Evolutionary conservation across 2,888 invertebrate genomes (phyloP).

Genomic region (Xestia xanthographa): DNA sequence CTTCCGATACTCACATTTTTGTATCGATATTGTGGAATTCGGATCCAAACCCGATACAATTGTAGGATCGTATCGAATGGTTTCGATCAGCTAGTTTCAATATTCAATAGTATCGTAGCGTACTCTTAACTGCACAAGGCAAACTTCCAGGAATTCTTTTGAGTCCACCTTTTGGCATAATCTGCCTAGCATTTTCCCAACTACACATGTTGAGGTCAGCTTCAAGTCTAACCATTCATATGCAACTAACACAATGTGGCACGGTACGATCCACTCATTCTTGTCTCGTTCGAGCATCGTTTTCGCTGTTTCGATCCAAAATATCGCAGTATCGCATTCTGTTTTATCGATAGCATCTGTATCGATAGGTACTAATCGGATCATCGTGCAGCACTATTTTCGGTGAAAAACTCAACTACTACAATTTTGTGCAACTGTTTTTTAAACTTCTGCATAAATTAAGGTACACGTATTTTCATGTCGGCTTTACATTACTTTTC

Average conservation of each 20-base stretch:
- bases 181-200: neutral
- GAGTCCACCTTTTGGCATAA: no score
- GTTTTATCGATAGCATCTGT: neutral
- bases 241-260: no score
- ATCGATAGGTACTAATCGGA: no score
- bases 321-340: neutral
- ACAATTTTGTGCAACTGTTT: neutral
- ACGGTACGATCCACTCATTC: no score
- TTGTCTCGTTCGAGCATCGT: no score
- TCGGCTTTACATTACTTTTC: neutral
- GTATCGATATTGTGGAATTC: neutral
- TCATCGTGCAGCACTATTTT: neutral
- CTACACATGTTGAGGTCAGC: neutral
- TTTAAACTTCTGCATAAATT: neutral
- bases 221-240: neutral
- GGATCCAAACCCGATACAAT: neutral
- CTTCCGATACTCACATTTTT: neutral
- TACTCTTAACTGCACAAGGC: neutral
- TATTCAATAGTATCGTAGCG: neutral
- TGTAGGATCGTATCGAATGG: no score
- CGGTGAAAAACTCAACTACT: neutral
- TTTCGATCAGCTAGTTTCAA: neutral
- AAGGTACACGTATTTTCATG: neutral
- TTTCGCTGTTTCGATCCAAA: neutral
- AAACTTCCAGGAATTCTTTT: neutral